Evolutionary conservation across 2,113 vertebrate species (phyloP).

Genomic region (Proterorhinus semilunaris): DNA sequence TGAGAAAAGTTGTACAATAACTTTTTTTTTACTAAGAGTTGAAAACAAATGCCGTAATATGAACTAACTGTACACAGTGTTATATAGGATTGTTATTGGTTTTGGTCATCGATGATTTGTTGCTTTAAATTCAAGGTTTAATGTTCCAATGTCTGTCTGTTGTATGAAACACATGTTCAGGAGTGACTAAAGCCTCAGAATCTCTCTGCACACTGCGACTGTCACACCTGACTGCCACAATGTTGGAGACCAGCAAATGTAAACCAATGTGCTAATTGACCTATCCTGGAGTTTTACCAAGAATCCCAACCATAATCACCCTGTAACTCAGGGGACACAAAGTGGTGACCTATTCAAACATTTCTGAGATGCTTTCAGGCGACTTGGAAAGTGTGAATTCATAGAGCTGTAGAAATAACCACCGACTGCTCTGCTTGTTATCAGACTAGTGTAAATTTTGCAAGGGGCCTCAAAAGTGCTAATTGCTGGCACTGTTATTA

Average conservation of each 20-base stretch:
- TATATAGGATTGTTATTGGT: not conserved
- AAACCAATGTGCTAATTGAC: slow-evolving; percentile 65
- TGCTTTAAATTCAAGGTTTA: not conserved
- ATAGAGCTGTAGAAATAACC: not conserved
- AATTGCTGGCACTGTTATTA: slow-evolving; percentile 5
- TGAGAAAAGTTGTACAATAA: not conserved
- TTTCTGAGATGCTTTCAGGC: slow-evolving; percentile 32
- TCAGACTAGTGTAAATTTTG: slow-evolving; percentile 29
- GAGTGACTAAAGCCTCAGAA: slow-evolving; percentile 38
- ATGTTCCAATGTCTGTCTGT: not conserved
- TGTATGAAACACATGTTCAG: slow-evolving; percentile 27
- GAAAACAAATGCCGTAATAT: too few relatives aligned
- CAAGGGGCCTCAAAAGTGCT: not conserved
- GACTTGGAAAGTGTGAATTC: slow-evolving; percentile 8
- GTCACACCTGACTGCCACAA: slow-evolving; percentile 65
- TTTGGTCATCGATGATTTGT: not conserved
- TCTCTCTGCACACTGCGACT: slow-evolving; percentile 59
- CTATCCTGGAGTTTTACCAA: slow-evolving; percentile 8
- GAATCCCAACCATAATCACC: slow-evolving; percentile 12
- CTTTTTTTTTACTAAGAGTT: too few relatives aligned
- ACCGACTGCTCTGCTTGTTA: slow-evolving; percentile 18
- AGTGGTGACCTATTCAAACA: slow-evolving; percentile 5
- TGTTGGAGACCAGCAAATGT: slow-evolving; percentile 36
- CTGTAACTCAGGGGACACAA: slow-evolving; percentile 3
- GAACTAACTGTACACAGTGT: not conserved